phyloP scores from a whole-genome alignment of 2,888 invertebrate genomes.

The Morpho achilles region DNA sequence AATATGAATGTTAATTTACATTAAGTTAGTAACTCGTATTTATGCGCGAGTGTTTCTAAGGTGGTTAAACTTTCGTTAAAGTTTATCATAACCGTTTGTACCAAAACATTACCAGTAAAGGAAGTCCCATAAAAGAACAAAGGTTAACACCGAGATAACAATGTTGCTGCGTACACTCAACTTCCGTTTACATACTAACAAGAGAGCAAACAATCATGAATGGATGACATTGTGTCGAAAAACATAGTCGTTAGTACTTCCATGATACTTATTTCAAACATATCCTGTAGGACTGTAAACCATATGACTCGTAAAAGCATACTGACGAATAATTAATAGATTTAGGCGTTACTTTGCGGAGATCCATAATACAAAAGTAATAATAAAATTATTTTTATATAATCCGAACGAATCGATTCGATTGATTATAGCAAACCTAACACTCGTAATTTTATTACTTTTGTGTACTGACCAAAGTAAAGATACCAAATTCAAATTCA shows the following conservation, averaged over 20 bases:
- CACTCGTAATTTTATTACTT: too few relatives aligned
- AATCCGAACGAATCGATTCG: too few relatives aligned
- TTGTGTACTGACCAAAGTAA: too few relatives aligned
- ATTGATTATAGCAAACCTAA: too few relatives aligned
- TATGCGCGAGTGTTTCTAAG: background rate
- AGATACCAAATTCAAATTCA: too few relatives aligned
- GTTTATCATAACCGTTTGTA: conserved; percentile 8
- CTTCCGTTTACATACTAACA: conserved; percentile 31
- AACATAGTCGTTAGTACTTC: conserved; percentile 6
- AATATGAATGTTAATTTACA: too few relatives aligned
- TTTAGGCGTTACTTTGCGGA: too few relatives aligned
- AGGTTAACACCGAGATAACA: conserved; percentile 34
- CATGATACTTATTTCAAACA: background rate
- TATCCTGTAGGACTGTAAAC: too few relatives aligned
- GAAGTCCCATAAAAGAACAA: conserved; percentile 36
- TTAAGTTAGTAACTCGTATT: background rate
- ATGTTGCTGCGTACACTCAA: conserved; percentile 33
- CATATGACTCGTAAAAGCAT: too few relatives aligned
- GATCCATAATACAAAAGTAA: too few relatives aligned
- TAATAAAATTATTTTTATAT: too few relatives aligned
- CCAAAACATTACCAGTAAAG: conserved; percentile 23
- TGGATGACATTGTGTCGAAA: conserved; percentile 32
- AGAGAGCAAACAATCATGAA: conserved; percentile 32
- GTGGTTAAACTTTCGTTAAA: conserved; percentile 11
- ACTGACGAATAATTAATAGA: too few relatives aligned